Evolutionary conservation across 2,797 vertebrate genomes (phyloP).

Genomic region (Gastrophryne carolinensis): DNA sequence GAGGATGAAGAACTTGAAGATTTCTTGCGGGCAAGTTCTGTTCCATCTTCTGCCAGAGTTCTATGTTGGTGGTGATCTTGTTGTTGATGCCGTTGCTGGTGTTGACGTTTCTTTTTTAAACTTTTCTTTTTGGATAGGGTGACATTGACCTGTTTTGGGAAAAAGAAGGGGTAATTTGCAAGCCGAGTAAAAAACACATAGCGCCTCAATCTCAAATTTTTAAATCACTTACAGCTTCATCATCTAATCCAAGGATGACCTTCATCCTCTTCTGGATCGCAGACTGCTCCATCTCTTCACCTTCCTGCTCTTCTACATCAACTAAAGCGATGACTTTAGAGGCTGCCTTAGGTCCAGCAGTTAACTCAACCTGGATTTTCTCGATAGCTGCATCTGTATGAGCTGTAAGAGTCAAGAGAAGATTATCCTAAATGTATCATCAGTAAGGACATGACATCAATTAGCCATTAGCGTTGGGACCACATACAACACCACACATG

Average conservation of each 20-base stretch:
- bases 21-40: not conserved
- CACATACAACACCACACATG: no score
- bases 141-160: not conserved
- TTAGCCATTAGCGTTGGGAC: no score
- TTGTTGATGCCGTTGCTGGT: not conserved
- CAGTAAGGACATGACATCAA: no score
- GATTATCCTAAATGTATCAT: no score
- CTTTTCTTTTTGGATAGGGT: not conserved
- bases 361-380: conserved; percentile 74
- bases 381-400: conserved; percentile 65
- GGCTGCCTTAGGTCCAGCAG: conserved; percentile 70
- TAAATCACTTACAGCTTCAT: conserved; percentile 51
- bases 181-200: not conserved
- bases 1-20: conserved; percentile 35
- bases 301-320: conserved; percentile 52
- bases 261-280: conserved; percentile 68
- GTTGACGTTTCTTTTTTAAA: not conserved
- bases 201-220: not conserved
- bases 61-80: not conserved
- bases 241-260: conserved; percentile 66
- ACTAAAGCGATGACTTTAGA: conserved; percentile 69
- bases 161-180: not conserved
- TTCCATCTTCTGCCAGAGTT: not conserved
- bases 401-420: conserved; percentile 51
- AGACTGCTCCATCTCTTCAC: conserved; percentile 13